A percentile compares a stretch with the other conserved stretches of the same genome.
These are phyloP conservation scores for Sanderia malayensis DNA, from an alignment of 30 jellyfish, hydroid and myxozoan species.

Conservation along the genomic window DNA sequence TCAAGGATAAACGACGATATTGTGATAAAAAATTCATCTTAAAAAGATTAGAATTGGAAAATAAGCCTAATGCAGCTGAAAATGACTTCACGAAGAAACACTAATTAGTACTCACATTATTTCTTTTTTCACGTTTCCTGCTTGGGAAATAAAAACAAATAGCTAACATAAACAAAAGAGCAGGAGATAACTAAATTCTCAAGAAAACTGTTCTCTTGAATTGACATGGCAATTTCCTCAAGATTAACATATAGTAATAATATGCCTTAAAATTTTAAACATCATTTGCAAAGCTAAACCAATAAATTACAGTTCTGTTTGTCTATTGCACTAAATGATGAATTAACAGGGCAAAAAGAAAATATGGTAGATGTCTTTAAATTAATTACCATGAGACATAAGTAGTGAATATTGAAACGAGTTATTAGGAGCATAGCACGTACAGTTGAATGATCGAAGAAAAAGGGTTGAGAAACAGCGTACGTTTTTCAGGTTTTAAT, in stretches of 20 bases:
- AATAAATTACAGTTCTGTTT: not conserved
- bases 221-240: not conserved
- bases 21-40: too few relatives aligned
- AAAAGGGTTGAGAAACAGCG: too few relatives aligned
- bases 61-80: too few relatives aligned
- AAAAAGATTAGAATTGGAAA: too few relatives aligned
- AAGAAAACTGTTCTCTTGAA: not conserved
- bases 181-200: not conserved
- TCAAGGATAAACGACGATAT: too few relatives aligned
- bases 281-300: not conserved
- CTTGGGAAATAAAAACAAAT: not conserved
- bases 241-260: not conserved
- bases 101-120: too few relatives aligned
- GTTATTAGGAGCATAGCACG: too few relatives aligned
- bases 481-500: too few relatives aligned
- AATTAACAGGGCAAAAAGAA: not conserved
- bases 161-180: not conserved
- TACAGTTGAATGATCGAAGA: too few relatives aligned
- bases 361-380: not conserved
- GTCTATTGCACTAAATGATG: not conserved
- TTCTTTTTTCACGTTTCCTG: not conserved
- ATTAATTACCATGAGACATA: too few relatives aligned
- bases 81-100: too few relatives aligned
- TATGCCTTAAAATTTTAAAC: not conserved
- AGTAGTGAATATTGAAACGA: too few relatives aligned